These are phyloP conservation scores for Anastrepha ludens DNA, from an alignment of 1,140 invertebrate genomes.

Conservation along the genomic window DNA sequence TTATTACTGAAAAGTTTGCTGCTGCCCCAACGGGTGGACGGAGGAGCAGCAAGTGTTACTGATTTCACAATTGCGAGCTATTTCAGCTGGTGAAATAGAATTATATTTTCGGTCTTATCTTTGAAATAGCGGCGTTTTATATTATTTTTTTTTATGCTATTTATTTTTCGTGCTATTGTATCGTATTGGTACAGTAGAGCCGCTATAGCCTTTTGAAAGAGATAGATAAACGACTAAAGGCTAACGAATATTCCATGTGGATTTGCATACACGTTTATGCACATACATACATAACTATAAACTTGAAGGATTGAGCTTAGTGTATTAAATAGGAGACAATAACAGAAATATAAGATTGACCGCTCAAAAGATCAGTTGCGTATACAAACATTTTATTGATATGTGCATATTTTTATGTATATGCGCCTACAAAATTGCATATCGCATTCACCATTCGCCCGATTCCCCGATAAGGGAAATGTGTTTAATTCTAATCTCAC, in stretches of 20 bases:
- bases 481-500: background rate
- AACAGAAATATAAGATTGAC: too few species aligned
- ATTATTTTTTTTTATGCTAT: background rate
- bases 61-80: slow-evolving; percentile 47
- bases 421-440: background rate
- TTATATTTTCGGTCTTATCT: slow-evolving; percentile 26
- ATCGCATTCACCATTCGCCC: background rate
- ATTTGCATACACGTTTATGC: too few species aligned
- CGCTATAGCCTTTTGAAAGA: too few species aligned
- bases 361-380: background rate
- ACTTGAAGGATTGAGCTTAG: too few species aligned
- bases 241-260: too few species aligned
- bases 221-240: too few species aligned
- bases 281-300: too few species aligned
- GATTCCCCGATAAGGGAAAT: background rate
- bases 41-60: background rate
- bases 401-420: background rate
- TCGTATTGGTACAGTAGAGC: slow-evolving; percentile 12
- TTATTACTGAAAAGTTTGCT: slow-evolving; percentile 21
- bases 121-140: background rate
- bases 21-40: background rate
- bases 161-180: background rate
- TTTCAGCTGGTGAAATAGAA: slow-evolving; percentile 32
- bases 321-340: too few species aligned
- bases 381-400: background rate